These are phyloP conservation scores for Sinosuthora webbiana DNA, from an alignment of 2,113 vertebrate genomes.

Conservation along the genomic window DNA sequence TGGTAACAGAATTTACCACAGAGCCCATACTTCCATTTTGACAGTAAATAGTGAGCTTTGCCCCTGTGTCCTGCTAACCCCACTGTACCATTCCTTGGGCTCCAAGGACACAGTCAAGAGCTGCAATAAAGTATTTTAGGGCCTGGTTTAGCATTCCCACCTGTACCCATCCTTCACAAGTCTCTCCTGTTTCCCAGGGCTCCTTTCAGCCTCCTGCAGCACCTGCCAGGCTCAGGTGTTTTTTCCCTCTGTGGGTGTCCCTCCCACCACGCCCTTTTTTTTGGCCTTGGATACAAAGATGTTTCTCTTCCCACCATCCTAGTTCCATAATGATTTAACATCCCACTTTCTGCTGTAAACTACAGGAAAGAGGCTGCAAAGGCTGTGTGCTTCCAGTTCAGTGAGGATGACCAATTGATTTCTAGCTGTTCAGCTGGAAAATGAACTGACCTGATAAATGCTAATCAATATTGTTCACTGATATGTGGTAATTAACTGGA, in stretches of 20 bases:
- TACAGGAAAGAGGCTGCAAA: background rate
- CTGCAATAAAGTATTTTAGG: background rate
- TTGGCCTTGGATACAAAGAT: background rate
- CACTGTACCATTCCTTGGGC: background rate
- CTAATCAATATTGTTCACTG: conserved; percentile 16
- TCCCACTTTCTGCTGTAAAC: background rate
- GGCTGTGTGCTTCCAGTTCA: background rate
- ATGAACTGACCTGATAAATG: conserved; percentile 30
- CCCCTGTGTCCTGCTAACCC: background rate
- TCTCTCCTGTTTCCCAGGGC: background rate
- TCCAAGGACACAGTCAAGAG: background rate
- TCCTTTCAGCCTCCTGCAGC: background rate
- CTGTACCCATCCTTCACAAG: fast-evolving
- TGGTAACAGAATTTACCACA: background rate
- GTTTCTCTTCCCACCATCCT: background rate
- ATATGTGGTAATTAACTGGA: conserved; percentile 15
- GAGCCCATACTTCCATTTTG: background rate
- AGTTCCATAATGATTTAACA: background rate
- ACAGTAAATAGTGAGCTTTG: background rate
- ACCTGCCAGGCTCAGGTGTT: background rate
- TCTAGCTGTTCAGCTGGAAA: conserved; percentile 18
- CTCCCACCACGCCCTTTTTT: background rate
- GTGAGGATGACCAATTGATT: background rate
- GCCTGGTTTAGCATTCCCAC: background rate
- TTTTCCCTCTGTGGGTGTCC: background rate